A percentile compares a stretch with the other conserved stretches of the same genome.
These are phyloP conservation scores for Cassiopea xamachana DNA, from an alignment of 30 jellyfish, hydroid and myxozoan species.

Conservation along the genomic window DNA sequence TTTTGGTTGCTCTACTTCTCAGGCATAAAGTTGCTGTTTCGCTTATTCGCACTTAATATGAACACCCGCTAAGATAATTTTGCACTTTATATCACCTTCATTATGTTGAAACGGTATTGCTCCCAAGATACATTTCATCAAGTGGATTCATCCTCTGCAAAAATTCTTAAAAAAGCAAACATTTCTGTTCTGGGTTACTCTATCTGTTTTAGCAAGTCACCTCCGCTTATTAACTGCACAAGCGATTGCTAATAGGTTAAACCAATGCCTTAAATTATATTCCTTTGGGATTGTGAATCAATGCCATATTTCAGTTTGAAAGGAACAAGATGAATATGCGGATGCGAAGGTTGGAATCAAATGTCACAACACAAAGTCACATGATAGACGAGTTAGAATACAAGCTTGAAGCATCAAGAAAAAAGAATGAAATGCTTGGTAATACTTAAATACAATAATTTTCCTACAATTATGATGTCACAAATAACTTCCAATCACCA, in stretches of 20 bases:
- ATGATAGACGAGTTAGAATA: slow-evolving; percentile 54
- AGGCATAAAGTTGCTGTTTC: too few relatives aligned
- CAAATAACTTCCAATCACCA: neutral
- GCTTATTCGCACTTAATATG: too few relatives aligned
- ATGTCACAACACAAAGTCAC: slow-evolving; percentile 33
- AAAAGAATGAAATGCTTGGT: slow-evolving; percentile 60
- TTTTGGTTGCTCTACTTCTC: too few relatives aligned
- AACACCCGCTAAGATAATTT: too few relatives aligned
- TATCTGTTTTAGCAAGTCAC: neutral
- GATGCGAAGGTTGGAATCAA: slow-evolving; percentile 40
- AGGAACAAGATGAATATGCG: slow-evolving; percentile 49
- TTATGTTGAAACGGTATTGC: too few relatives aligned
- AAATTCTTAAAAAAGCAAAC: too few relatives aligned
- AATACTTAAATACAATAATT: neutral
- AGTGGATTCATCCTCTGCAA: too few relatives aligned
- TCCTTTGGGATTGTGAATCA: too few relatives aligned
- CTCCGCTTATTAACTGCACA: neutral
- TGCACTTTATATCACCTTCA: too few relatives aligned
- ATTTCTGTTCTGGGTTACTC: neutral
- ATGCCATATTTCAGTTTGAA: slow-evolving; percentile 21
- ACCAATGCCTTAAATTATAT: too few relatives aligned
- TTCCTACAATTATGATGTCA: neutral
- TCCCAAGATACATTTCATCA: too few relatives aligned
- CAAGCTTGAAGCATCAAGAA: slow-evolving; percentile 25
- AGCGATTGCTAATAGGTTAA: too few relatives aligned